Evolutionary conservation across 2,113 vertebrate genomes (phyloP), one percentile per base, ranked within the genome.

Genomic region (Sclerurus mexicanus): DNA sequence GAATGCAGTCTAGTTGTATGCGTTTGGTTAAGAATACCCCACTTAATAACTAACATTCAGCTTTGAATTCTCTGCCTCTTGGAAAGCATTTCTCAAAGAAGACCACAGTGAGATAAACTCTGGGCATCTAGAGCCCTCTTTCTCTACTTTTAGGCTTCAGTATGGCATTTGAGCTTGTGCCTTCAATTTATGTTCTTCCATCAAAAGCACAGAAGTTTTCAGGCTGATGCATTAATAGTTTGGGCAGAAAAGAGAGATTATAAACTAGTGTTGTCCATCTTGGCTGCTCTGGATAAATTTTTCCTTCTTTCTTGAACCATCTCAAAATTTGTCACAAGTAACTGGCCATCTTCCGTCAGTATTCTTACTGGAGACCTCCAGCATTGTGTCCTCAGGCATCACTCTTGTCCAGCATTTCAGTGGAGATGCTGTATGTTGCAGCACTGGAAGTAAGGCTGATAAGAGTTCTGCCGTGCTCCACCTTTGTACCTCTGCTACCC

Each of bases 381-480:
- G 52, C 30, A 47, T 47, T 0, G 0, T 89, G 85, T 53, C 27
- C 21, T 81, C 6, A 0, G 30, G n/a, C 56, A 63, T 55, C 16
- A 27, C 33, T 85, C 52, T 71, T 64, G 18, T 59, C 66, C 73
- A 85, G 55, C 35, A 55, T 84, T 91, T 91, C 44, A 71, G 0
- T 39, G 62, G 35, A 27, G 56, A 55, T 47, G 12, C 35, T 82
- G 52, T 55, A 27, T 23, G 14, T 42, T 82, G 44, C 40, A 81
- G 46, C 33, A 39, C 33, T 78, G 39, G 47, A 40, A 92, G 7
- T 20, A 66, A 53, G 14, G 72, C 55, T 68, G 28, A 47, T 7
- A 58, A 58, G 63, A 76, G 33, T 27, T 87, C 66, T 89, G 56
- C 33, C 78, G 15, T 74, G n/a, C 56, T 63, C 88, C 49, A 28